These are phyloP conservation scores for Catotricha subobsoleta DNA, from an alignment of 2,888 invertebrate species.

Conservation along the genomic window DNA sequence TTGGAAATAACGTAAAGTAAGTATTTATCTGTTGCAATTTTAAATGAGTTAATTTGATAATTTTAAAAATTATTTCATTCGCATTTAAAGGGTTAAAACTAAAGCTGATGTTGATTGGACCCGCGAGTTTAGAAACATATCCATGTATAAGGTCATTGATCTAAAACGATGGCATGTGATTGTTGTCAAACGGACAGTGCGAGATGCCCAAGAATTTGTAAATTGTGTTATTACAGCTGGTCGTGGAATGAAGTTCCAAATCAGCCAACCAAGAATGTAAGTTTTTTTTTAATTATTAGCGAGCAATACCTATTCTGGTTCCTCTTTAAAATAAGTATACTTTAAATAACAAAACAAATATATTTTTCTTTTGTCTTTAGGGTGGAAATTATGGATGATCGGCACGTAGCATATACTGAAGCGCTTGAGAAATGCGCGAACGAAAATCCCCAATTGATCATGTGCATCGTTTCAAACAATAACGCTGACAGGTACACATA, in stretches of 20 bases:
- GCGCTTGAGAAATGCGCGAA: constrained; percentile 37
- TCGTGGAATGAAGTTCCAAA: constrained; percentile 29
- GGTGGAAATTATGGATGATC: constrained; percentile 30
- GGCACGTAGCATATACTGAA: constrained; percentile 38
- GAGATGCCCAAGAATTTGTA: constrained; percentile 23
- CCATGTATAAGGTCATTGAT: constrained; percentile 25
- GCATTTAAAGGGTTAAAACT: constrained; percentile 18
- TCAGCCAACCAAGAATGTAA: constrained; percentile 29
- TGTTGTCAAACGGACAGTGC: constrained; percentile 16
- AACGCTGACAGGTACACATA: constrained; percentile 31
- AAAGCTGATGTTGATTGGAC: constrained; percentile 64
- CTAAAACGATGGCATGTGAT: constrained; percentile 29
- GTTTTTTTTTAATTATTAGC: too few relatives aligned
- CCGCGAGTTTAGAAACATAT: constrained; percentile 36
- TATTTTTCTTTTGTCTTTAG: constrained; percentile 6
- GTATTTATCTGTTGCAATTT: background rate
- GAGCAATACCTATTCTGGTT: constrained; percentile 5
- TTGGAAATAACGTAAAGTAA: constrained; percentile 24
- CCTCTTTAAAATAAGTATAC: too few relatives aligned
- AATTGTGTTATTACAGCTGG: constrained; percentile 25
- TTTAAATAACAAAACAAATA: background rate
- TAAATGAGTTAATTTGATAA: too few relatives aligned
- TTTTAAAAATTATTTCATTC: too few relatives aligned
- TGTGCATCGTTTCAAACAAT: constrained; percentile 22
- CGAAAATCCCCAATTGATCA: constrained; percentile 41